Percentiles rank a stretch among this genome's conserved stretches.
Conservation (phyloP, 2,797 vertebrate genomes). For the Chaenodraco wilsoni region DNA sequence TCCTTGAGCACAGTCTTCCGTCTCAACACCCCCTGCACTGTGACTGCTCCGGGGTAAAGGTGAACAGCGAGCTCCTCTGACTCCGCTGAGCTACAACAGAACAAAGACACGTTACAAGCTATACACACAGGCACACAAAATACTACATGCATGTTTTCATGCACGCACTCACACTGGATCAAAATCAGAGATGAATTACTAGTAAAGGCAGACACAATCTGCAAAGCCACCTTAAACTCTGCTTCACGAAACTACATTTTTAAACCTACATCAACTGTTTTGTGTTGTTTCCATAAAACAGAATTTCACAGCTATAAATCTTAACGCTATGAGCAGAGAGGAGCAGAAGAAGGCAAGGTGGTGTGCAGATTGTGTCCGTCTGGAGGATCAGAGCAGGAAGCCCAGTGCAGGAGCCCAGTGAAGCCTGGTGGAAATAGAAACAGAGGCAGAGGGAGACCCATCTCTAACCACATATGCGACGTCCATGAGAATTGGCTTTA, state of each 20-base stretch:
- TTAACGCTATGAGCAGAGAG: slow-evolving; percentile 19
- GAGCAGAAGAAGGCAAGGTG: slow-evolving; percentile 48
- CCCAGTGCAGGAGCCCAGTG: slow-evolving; percentile 46
- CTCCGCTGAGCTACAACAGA: slow-evolving; percentile 89
- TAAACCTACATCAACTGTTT: background rate
- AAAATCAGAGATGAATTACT: slow-evolving; percentile 33
- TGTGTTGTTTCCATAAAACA: slow-evolving; percentile 16
- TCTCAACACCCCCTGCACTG: slow-evolving; percentile 95
- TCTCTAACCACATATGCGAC: slow-evolving; percentile 38
- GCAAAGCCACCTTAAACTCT: slow-evolving; percentile 40
- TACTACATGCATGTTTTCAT: slow-evolving; percentile 18
- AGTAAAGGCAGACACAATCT: slow-evolving; percentile 56
- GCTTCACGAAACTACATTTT: background rate
- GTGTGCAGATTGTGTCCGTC: slow-evolving; percentile 72
- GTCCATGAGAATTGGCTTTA: slow-evolving; percentile 50
- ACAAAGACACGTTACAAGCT: slow-evolving; percentile 44
- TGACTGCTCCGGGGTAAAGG: slow-evolving; percentile 94
- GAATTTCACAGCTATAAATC: slow-evolving; percentile 49
- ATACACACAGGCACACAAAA: slow-evolving; percentile 10
- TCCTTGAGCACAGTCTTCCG: slow-evolving; percentile 97
- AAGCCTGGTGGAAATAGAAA: slow-evolving; percentile 47
- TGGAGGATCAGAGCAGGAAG: slow-evolving; percentile 67
- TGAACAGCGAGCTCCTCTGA: slow-evolving; percentile 97
- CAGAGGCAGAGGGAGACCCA: slow-evolving; percentile 21
- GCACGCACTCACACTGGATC: slow-evolving; percentile 26